Evolutionary conservation across 2,888 invertebrate species (phyloP), one percentile per base, ranked within the genome.

Genomic region (Eilema depressum): DNA sequence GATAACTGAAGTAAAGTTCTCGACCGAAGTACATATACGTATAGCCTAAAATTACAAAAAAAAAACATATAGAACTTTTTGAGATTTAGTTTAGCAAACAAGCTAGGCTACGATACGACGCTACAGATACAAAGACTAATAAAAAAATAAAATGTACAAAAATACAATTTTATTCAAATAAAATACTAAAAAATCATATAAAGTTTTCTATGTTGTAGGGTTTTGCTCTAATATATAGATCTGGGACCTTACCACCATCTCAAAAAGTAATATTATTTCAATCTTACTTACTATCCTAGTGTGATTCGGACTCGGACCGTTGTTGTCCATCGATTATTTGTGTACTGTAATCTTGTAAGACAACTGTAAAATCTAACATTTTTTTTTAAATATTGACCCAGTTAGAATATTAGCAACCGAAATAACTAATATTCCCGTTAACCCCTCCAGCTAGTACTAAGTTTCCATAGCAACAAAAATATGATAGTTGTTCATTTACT

Each of bases 1-100:
- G 73, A 75, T 71, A 78, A 80, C 75, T 63, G 63, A 76, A 75
- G 71, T 84, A 83, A 83, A 83, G 83, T 83, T 83, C 69, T 81
- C 68, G 83, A 83, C 83, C 83, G 83, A 83, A 83, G 83, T 84
- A 81, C 68, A 69, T 68, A 80, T 53, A 63, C 17, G 20, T 12
- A 79, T 66, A 41, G 74, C 74, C 74, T 82, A 83, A 69, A 59
- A 30, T 64, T 70, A 69, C 56, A 72, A 80, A 80, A 79, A 23
- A 79, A 75, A 74, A 25, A 67, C 41, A 77, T 63, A 74, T 65
- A 69, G 65, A 74, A 41, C 0, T 59, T 76, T 82, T 78, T 76
- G 83, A 83, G 79, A 81, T 81, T 83, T 75, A 70, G 66, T 73
- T 69, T 57, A 61, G 78, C 69, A 37, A 73, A 81, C 75, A 33